phyloP scores from a whole-genome alignment of 1,140 invertebrate genomes.

The Dendrolimus kikuchii region DNA sequence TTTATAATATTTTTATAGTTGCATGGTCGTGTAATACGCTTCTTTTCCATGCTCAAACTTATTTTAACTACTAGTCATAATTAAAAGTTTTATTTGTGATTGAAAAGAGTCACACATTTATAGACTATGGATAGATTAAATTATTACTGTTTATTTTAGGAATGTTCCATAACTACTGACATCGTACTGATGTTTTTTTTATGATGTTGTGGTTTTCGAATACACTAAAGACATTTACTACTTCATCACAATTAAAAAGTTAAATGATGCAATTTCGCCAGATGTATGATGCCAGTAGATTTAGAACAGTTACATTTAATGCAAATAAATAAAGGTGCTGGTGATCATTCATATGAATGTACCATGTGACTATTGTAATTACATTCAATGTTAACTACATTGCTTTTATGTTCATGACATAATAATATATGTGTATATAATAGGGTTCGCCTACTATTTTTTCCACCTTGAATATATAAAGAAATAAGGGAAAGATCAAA shows the following conservation, averaged over 20 bases:
- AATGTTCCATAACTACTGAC: slow-evolving; percentile 5
- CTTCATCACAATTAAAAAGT: neutral
- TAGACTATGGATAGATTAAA: slow-evolving; percentile 49
- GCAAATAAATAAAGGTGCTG: slow-evolving; percentile 45
- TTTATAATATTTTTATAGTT: slow-evolving; percentile 65
- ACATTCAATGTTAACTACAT: slow-evolving; percentile 31
- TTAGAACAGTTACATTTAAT: slow-evolving; percentile 12
- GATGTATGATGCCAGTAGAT: slow-evolving; percentile 2
- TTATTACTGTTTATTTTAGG: slow-evolving; percentile 47
- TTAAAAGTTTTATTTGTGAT: slow-evolving; percentile 57
- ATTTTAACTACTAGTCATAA: slow-evolving; percentile 68
- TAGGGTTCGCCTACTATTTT: too few relatives aligned
- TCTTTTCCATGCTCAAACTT: slow-evolving; percentile 68
- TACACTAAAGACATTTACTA: neutral
- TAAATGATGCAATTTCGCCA: too few relatives aligned
- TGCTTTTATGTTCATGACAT: slow-evolving; percentile 47
- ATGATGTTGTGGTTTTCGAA: too few relatives aligned
- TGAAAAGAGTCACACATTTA: slow-evolving; percentile 44
- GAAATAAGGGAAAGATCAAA: too few relatives aligned
- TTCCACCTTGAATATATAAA: too few relatives aligned
- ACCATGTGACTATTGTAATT: slow-evolving; percentile 35
- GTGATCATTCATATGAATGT: slow-evolving; percentile 39
- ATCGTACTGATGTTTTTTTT: neutral
- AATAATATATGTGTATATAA: slow-evolving; percentile 29
- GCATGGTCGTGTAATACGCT: slow-evolving; percentile 65